These are phyloP conservation scores for Amyelois transitella DNA, from an alignment of 1,140 invertebrate species.

Conservation along the genomic window DNA sequence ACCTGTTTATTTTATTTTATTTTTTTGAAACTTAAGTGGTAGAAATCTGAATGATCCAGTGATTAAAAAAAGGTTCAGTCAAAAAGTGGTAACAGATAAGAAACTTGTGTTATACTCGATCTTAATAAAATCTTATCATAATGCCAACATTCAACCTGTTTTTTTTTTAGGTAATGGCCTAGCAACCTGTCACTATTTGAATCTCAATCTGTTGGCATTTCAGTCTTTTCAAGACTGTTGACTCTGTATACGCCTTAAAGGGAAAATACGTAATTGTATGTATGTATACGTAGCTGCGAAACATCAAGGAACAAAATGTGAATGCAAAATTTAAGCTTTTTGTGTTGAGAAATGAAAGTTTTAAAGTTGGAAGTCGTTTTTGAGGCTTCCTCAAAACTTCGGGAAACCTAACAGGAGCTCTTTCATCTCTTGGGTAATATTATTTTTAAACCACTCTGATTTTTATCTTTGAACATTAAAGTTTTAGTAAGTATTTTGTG, in stretches of 20 bases:
- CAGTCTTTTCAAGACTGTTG: too few species aligned
- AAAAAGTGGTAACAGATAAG: too few species aligned
- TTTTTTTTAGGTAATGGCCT: too few species aligned
- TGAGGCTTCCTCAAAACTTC: slow-evolving; percentile 51
- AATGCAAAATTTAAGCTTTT: slow-evolving; percentile 24
- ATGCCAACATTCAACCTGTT: not conserved
- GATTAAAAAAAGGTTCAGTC: too few species aligned
- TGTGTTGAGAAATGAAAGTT: slow-evolving; percentile 25
- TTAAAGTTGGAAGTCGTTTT: slow-evolving; percentile 40
- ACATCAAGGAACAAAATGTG: slow-evolving; percentile 19
- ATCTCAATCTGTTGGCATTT: too few species aligned
- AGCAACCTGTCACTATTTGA: too few species aligned
- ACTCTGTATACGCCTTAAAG: too few species aligned
- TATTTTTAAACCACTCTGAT: slow-evolving; percentile 32
- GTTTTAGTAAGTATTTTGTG: too few species aligned
- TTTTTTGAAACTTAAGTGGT: too few species aligned
- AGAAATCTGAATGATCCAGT: too few species aligned
- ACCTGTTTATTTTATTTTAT: too few species aligned
- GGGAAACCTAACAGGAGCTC: slow-evolving; percentile 37
- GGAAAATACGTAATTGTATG: too few species aligned
- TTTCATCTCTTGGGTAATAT: slow-evolving; percentile 38
- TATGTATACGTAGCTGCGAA: not conserved
- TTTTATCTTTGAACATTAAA: slow-evolving; percentile 18
- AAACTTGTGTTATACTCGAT: not conserved
- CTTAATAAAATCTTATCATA: slow-evolving; percentile 8